Base-by-base conservation (phyloP, 2,888 invertebrate genomes). In the Ecliptopera silaceata region DNA sequence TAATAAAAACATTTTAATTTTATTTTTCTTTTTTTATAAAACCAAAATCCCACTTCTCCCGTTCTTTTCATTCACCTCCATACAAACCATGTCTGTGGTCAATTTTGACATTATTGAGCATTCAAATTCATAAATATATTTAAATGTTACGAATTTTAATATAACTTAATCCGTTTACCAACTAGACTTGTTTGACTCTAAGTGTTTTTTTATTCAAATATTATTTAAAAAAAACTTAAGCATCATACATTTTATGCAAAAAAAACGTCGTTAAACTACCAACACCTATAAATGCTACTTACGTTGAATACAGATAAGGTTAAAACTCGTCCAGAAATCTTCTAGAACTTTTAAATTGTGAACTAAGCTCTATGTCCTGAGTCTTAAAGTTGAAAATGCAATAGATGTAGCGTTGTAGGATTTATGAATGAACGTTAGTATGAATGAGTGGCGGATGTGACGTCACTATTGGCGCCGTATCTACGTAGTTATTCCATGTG, bases 381-480 rank as follows among this genome's bases (percentile, higher is more conserved):
- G n/a, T 1, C 3, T 44, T 60, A 63, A 43, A 56, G 64, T 52
- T 47, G 45, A 47, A 39, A 53, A 43, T 70, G 20, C 49, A 53
- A 56, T 65, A 56, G 8, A 29, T 18, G 36, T 29, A 46, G 32
- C 44, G 18, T 48, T 31, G 45, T 48, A 58, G 59, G 63, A 72
- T 77, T 84, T 75, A 86, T 88, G 88, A 88, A 88, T 88, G 88
- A 77, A 75, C 73, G 70, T 68, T 65, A 69, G 72, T 59, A 70
- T 80, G 82, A 86, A 85, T 86, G 82, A 80, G 73, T 68, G 69
- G 72, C 80, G 86, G 82, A 82, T 72, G 73, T 87, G 86, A 86
- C 86, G 78, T 85, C 78, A 84, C 66, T 59, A 63, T 69, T 69
- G 78, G 77, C 78, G 80, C 74, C 78, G 65, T 56, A 79, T 77